Evolutionary conservation across 2,888 invertebrate genomes (phyloP).

Genomic region (Ormia ochracea): DNA sequence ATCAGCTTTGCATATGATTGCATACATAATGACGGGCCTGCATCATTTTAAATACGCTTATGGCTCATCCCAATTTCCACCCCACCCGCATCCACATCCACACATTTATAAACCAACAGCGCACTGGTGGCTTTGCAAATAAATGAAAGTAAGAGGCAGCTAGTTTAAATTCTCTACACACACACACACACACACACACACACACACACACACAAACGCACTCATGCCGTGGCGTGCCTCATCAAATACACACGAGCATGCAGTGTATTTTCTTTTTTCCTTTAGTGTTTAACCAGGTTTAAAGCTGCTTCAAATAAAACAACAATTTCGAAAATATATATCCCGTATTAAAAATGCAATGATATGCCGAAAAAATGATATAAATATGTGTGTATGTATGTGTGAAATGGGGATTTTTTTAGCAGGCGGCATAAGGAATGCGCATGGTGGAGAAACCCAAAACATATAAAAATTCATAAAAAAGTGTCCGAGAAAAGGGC

Average conservation of each 20-base stretch:
- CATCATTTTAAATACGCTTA: conserved; percentile 47
- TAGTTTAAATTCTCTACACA: conserved; percentile 42
- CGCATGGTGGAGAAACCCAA: conserved; percentile 42
- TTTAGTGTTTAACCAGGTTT: conserved; percentile 19
- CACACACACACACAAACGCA: conserved; percentile 23
- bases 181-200: neutral
- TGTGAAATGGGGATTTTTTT: neutral
- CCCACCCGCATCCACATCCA: neutral
- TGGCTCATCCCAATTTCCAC: conserved; percentile 49
- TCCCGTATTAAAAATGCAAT: conserved; percentile 72
- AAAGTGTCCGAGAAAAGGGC: conserved; percentile 75
- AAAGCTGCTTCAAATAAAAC: conserved; percentile 30
- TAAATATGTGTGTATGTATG: neutral
- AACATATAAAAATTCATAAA: conserved; percentile 48
- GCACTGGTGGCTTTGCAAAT: neutral
- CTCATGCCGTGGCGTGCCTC: neutral
- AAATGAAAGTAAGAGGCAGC: conserved; percentile 7
- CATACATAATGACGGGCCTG: conserved; percentile 56
- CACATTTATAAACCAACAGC: conserved; percentile 22
- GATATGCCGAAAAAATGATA: conserved; percentile 57
- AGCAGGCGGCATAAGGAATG: conserved; percentile 37
- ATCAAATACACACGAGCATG: conserved; percentile 3
- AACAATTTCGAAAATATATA: conserved; percentile 38
- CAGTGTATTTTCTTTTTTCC: neutral
- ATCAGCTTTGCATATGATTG: conserved; percentile 56